Base-by-base conservation (phyloP, 2,113 vertebrate genomes). In the Enhydra lutris region DNA sequence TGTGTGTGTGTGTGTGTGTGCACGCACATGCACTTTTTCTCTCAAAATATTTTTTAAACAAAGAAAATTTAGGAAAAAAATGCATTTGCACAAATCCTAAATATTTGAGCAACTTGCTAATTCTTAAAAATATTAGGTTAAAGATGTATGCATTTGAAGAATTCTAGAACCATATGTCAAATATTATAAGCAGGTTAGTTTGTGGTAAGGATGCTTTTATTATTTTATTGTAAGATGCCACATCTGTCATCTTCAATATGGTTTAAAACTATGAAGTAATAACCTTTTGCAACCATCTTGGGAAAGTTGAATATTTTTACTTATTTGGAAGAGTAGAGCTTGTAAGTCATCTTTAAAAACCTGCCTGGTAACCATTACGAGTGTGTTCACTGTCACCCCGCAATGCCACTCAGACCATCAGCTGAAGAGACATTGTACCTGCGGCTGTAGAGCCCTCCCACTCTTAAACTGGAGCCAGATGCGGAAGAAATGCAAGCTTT, bases 361-460 rank as follows among this genome's bases (percentile, higher is more conserved):
- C 79, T 94, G n/a, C 36, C 39, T 96, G 18, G 20, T 92, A 4
- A n/a, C 96, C 84, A 71, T 57, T 80, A 96, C 36, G 39, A 76
- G 3, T 59, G 3, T 29, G 61, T 83, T 52, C 31, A 67, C 81
- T 50, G 52, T 92, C 52, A 87, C 88, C 79, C 76, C 95, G 69
- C 79, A 76, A 82, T 57, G 98, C 45, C 96, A 97, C 10, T 95
- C 93, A 88, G 92, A 17, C 93, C 96, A 18, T 98, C 83, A 36
- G 83, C 89, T 95, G 97, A 98, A 95, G 98, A 97, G 98, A 98
- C 98, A 98, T 98, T 95, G 52, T 47, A 34, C 76, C 96, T 94
- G 83, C 81, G 97, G 95, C 97, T 97, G 95, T 95, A 89, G 96
- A 6, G 57, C 91, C 97, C 95, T 94, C 94, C 97, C 97, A 97